Evolutionary conservation across 1,140 invertebrate species (phyloP).

Genomic region (silkworm (Bombyx mori)): DNA sequence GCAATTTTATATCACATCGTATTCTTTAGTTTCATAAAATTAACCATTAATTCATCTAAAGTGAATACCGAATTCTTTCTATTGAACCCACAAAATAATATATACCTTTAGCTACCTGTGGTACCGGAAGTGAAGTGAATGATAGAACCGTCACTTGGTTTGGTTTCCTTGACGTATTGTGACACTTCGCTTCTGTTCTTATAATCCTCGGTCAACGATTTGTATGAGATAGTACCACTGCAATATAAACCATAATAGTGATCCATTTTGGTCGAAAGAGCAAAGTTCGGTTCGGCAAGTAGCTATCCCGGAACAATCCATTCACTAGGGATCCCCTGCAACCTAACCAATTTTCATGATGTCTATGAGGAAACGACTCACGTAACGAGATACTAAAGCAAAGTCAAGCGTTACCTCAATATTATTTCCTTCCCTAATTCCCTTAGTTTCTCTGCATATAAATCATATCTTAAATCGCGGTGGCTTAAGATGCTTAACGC

Average conservation of each 20-base stretch:
- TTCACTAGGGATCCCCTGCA: too few relatives aligned
- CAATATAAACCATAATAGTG: conserved; percentile 23
- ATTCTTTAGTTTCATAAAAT: background rate
- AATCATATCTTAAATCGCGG: too few relatives aligned
- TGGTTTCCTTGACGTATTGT: conserved; percentile 59
- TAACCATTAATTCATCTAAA: background rate
- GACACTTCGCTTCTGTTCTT: conserved; percentile 28
- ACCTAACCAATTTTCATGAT: too few relatives aligned
- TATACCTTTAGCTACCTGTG: conserved; percentile 52
- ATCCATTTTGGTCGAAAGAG: conserved; percentile 12
- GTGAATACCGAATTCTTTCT: background rate
- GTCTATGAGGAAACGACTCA: too few relatives aligned
- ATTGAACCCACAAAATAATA: background rate
- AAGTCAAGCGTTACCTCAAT: too few relatives aligned
- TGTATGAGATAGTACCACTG: conserved; percentile 76
- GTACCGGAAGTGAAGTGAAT: conserved; percentile 92
- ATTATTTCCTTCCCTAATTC: too few relatives aligned
- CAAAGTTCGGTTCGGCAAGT: too few relatives aligned
- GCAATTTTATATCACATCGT: background rate
- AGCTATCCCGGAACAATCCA: too few relatives aligned
- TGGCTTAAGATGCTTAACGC: too few relatives aligned
- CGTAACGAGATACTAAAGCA: too few relatives aligned
- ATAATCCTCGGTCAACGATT: conserved; percentile 65
- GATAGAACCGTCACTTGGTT: conserved; percentile 79
- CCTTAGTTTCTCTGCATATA: too few relatives aligned